These are phyloP conservation scores for Parauchenoglanis ngamensis DNA, from an alignment of 2,797 vertebrate species.

Conservation along the genomic window DNA sequence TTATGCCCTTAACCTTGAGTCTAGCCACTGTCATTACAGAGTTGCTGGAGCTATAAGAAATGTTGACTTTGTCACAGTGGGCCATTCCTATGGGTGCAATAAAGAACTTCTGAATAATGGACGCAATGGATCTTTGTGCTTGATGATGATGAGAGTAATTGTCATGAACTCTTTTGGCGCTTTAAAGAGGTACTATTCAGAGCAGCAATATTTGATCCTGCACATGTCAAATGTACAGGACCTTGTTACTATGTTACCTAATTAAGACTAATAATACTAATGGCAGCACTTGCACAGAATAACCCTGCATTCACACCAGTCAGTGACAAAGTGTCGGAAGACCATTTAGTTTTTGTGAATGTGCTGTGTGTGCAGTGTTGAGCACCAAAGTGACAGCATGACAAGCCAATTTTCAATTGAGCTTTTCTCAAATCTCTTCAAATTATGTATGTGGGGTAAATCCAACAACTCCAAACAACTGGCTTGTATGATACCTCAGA, in stretches of 20 bases:
- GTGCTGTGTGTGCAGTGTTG: background rate
- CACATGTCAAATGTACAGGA: background rate
- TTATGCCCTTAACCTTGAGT: slow-evolving; percentile 56
- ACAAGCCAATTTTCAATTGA: background rate
- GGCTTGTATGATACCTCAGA: background rate
- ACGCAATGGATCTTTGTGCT: slow-evolving; percentile 30
- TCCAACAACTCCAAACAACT: background rate
- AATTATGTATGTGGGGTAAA: background rate
- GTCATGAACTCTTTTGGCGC: slow-evolving; percentile 26
- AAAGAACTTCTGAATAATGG: slow-evolving; percentile 42
- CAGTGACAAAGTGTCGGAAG: background rate
- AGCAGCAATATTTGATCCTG: background rate
- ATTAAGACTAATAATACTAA: background rate
- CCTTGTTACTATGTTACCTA: background rate
- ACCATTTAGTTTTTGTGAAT: background rate
- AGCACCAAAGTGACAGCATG: background rate
- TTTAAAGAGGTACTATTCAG: background rate
- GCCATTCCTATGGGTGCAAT: slow-evolving; percentile 41
- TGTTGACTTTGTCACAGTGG: slow-evolving; percentile 50
- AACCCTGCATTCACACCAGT: background rate
- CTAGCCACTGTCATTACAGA: slow-evolving; percentile 40
- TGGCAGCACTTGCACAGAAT: background rate
- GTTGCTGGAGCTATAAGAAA: slow-evolving; percentile 34
- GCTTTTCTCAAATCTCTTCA: background rate
- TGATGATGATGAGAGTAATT: slow-evolving; percentile 39